A percentile compares a stretch with the other conserved stretches of the same genome.
Conservation (phyloP, 2,113 vertebrate species). For the Nannospalax galili region DNA sequence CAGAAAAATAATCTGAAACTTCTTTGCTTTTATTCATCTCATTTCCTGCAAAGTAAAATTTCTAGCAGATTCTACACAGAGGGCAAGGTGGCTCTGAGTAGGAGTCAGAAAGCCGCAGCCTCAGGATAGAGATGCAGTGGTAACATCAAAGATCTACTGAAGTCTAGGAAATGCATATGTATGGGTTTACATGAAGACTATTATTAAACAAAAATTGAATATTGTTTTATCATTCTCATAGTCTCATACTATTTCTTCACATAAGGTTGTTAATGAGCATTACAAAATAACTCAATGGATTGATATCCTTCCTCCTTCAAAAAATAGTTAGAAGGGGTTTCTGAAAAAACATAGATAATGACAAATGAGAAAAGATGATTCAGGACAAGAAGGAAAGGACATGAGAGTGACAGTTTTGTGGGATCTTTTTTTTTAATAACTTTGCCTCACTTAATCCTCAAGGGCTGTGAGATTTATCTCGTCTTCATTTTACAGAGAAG, state of each 20-base stretch:
- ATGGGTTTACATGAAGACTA: not conserved
- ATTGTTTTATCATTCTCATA: too few relatives aligned
- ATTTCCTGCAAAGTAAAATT: conserved; percentile 11
- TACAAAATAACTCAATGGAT: not conserved
- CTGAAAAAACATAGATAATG: not conserved
- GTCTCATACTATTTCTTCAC: not conserved
- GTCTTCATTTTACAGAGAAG: not conserved
- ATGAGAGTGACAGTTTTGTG: not conserved
- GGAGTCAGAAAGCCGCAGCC: not conserved
- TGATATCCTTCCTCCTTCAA: not conserved
- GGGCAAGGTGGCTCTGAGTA: not conserved
- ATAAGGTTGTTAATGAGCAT: not conserved
- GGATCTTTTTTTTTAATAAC: not conserved
- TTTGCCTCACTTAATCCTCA: not conserved
- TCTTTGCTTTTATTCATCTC: not conserved
- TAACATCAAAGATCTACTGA: not conserved
- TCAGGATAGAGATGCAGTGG: not conserved
- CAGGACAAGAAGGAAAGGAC: not conserved
- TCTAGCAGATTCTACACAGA: not conserved
- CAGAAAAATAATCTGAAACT: conserved; percentile 9
- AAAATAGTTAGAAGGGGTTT: conserved; percentile 2
- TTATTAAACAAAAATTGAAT: not conserved
- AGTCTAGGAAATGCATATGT: not conserved
- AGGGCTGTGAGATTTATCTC: not conserved
- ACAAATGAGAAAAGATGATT: conserved; percentile 2